Evolutionary conservation across 2,113 vertebrate genomes (phyloP), one percentile per base, ranked within the genome.

Genomic region (Acrocephalus arundinaceus): DNA sequence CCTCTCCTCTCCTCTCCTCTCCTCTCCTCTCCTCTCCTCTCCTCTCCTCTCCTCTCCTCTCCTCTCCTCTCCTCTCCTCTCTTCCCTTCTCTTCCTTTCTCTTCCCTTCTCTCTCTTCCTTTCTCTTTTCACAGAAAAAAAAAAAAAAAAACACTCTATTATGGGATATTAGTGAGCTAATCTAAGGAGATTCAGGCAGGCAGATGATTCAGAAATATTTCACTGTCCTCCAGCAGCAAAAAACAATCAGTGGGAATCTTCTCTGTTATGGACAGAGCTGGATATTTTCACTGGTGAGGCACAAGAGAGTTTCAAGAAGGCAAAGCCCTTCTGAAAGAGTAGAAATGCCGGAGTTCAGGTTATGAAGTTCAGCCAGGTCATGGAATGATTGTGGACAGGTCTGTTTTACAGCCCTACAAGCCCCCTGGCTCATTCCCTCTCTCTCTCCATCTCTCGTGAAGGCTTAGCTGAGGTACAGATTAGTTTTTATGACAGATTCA

Each of bases 301-400:
- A 81, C 59, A 48, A 52, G 35, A 16, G 2, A 43, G 4, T 28
- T 16, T 57, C 37, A 61, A 57, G 45, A 52, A 84, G 12, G 21
- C 9, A 91, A 27, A 90, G 30, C 4, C 8, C 7, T 65, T 65
- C 22, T n/a, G 39, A 51, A 76, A 8, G 7, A 37, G 6, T 4
- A 30, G 43, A 85, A 74, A 82, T 49, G 28, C 8, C 46, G 58
- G 59, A 80, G 30, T 15, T 73, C 11, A 24, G 46, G 54, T 24
- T 37, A 13, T 0, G 0, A 41, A 51, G 19, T n/a, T 48, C 31
- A 70, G 0, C 12, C 4, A 18, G 20, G 25, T 35, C 3, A 27
- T 16, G 59, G 37, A 39, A 48, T 33, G 11, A 24, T 25, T 57
- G 27, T 33, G 45, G 21, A 24, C 39, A 46, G 33, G 7, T 55